These are phyloP conservation scores for Pagrus major DNA, from an alignment of 2,113 vertebrate species.

Conservation along the genomic window DNA sequence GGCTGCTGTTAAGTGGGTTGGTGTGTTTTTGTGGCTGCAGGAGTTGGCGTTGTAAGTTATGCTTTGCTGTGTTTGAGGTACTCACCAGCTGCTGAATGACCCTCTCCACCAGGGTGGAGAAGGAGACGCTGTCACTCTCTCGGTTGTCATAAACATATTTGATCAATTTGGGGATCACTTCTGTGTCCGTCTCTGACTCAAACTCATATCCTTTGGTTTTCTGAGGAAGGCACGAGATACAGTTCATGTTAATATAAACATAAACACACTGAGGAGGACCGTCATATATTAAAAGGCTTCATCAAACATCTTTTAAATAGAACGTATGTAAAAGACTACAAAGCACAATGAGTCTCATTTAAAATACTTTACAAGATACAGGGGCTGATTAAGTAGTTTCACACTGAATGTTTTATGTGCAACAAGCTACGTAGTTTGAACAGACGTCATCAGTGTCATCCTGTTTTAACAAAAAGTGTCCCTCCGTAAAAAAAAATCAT, in stretches of 20 bases:
- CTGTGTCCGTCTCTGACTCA: conserved; percentile 97
- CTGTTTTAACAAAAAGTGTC: neutral
- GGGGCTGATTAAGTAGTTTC: neutral
- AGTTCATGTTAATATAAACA: neutral
- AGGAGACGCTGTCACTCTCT: conserved; percentile 88
- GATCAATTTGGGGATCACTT: conserved; percentile 95
- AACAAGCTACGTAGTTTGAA: neutral
- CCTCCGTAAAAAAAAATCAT: neutral
- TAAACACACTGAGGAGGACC: neutral
- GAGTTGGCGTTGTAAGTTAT: neutral
- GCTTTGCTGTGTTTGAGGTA: conserved; percentile 13
- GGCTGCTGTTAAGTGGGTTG: neutral
- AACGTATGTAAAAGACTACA: no score
- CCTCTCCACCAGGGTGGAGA: conserved; percentile 93
- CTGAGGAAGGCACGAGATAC: conserved; percentile 74
- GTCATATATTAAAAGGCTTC: neutral
- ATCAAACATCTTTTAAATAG: no score
- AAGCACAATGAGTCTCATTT: no score
- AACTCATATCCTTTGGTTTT: conserved; percentile 95
- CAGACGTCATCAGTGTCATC: neutral
- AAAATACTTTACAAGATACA: no score
- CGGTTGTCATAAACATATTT: conserved; percentile 98
- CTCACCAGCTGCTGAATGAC: conserved; percentile 97
- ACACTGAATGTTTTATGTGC: neutral
- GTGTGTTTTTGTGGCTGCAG: neutral